phyloP scores from a whole-genome alignment of 2,888 invertebrate species.

The Pandemis corylana region DNA sequence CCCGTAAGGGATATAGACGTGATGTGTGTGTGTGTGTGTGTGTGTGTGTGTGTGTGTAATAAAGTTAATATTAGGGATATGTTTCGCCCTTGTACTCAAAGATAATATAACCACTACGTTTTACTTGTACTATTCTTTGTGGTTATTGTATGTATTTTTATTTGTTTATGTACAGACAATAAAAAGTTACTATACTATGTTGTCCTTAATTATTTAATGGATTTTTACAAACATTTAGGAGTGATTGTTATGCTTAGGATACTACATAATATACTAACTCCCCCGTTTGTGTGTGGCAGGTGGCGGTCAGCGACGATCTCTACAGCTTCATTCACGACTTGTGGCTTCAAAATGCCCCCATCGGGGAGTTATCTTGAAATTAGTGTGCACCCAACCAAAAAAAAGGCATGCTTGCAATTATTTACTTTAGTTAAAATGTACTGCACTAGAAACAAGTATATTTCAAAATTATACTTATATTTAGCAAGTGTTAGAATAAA shows the following conservation, averaged over 20 bases:
- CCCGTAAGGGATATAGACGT: no score
- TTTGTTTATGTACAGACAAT: no score
- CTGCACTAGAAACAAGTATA: constrained; percentile 15
- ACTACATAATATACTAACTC: neutral
- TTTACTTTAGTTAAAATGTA: constrained; percentile 14
- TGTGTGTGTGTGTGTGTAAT: no score
- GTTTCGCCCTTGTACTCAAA: no score
- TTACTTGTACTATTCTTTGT: no score
- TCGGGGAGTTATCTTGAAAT: constrained; percentile 96
- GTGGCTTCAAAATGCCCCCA: constrained; percentile 98
- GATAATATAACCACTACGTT: no score
- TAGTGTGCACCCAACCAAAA: constrained; percentile 13
- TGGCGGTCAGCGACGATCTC: constrained; percentile 95
- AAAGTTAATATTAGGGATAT: no score
- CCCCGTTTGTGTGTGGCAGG: constrained; percentile 75
- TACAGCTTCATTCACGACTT: constrained; percentile 97
- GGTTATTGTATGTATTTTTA: no score
- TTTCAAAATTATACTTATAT: constrained; percentile 24
- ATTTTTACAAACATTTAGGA: neutral
- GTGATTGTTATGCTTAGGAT: neutral
- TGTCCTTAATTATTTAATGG: no score
- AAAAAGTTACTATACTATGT: no score
- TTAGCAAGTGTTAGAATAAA: constrained; percentile 23
- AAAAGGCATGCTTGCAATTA: constrained; percentile 4
- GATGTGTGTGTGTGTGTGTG: no score